Evolutionary conservation across 2,113 vertebrate genomes (phyloP).

Genomic region (Psephotus haematonotus): DNA sequence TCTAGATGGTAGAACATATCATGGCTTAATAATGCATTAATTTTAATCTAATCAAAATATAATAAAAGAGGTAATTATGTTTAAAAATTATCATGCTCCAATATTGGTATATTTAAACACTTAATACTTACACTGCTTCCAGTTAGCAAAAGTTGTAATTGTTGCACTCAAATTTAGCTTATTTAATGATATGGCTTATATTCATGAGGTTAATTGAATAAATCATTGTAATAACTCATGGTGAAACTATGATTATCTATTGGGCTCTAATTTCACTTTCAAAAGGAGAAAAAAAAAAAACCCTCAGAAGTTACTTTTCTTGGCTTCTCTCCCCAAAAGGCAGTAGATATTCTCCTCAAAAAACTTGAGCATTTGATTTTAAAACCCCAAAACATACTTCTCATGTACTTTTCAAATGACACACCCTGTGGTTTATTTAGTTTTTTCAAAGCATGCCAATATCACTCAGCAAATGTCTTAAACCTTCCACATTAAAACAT

Average conservation of each 20-base stretch:
- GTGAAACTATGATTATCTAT: conserved; percentile 73
- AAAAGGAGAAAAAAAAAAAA: conserved; percentile 18
- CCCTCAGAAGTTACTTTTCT: conserved; percentile 42
- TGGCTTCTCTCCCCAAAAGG: conserved; percentile 34
- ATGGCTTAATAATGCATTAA: conserved; percentile 91
- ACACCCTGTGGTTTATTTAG: background rate
- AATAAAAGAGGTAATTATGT: conserved; percentile 91
- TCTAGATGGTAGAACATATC: conserved; percentile 89
- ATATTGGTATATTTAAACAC: conserved; percentile 77
- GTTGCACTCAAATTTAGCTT: conserved; percentile 74
- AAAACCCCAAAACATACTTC: background rate
- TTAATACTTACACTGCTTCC: conserved; percentile 72
- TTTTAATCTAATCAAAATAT: conserved; percentile 96
- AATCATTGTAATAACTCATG: conserved; percentile 74
- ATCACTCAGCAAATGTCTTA: background rate
- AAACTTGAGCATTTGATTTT: background rate
- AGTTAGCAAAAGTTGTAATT: conserved; percentile 79
- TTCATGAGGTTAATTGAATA: conserved; percentile 80
- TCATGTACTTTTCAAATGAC: background rate
- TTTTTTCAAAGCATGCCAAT: background rate
- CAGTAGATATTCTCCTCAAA: background rate
- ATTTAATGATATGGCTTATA: conserved; percentile 73
- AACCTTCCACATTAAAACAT: background rate
- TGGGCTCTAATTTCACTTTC: conserved; percentile 65
- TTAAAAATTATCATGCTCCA: conserved; percentile 86